These are phyloP conservation scores for Coranthus polyacanthus DNA, from an alignment of 2,797 vertebrate species.

Conservation along the genomic window DNA sequence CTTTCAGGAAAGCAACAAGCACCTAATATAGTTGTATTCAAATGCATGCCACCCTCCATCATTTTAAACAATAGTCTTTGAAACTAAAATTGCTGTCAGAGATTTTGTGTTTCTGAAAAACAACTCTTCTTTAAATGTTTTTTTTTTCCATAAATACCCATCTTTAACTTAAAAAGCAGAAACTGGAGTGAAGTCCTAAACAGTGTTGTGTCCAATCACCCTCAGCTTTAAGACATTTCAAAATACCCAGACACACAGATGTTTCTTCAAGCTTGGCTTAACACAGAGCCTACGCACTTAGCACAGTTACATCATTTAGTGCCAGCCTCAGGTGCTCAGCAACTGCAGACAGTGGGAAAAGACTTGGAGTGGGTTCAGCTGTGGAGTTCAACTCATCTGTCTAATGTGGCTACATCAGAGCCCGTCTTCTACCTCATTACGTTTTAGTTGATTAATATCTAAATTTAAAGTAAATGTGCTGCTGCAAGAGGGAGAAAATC, in stretches of 20 bases:
- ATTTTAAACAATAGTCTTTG: no score
- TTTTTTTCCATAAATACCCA: no score
- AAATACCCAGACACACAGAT: constrained; percentile 36
- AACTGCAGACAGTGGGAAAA: constrained; percentile 42
- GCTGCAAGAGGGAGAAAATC: no score
- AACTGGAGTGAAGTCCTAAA: not conserved
- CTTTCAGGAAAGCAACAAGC: no score
- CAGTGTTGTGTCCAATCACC: not conserved
- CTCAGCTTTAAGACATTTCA: constrained; percentile 16
- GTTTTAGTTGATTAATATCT: constrained; percentile 50
- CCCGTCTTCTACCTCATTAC: constrained; percentile 57
- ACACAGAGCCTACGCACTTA: no score
- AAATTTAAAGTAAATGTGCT: no score
- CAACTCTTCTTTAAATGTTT: no score
- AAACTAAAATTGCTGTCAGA: no score
- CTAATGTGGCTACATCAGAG: constrained; percentile 61
- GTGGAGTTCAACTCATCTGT: constrained; percentile 41
- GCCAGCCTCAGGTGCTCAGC: constrained; percentile 49
- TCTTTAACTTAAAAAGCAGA: no score
- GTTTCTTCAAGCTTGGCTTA: constrained; percentile 48
- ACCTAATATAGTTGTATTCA: no score
- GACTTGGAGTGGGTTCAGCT: constrained; percentile 32
- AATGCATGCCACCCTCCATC: no score
- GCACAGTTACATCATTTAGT: constrained; percentile 52
- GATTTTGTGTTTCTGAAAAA: no score